Evolutionary conservation across 2,797 vertebrate genomes (phyloP).

Genomic region (Sebastolobus alascanus): DNA sequence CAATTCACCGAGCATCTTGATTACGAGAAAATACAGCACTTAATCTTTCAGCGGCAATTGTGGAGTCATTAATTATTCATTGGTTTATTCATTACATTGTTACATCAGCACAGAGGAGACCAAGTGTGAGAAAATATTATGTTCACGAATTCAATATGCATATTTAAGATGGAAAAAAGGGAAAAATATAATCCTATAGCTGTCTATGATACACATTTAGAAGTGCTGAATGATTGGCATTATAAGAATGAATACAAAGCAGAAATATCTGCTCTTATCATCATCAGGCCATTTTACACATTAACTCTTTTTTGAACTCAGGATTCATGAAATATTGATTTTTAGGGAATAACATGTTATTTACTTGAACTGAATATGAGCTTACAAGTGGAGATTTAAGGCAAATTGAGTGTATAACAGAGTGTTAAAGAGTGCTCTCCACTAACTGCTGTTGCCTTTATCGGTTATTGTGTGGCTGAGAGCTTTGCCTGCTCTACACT

Average conservation of each 20-base stretch:
- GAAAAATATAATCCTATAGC: background rate
- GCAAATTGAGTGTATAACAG: background rate
- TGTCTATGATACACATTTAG: background rate
- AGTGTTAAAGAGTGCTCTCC: background rate
- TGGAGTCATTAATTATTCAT: constrained; percentile 65
- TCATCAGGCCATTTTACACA: background rate
- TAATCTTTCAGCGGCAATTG: constrained; percentile 52
- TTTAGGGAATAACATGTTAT: background rate
- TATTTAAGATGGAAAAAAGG: background rate
- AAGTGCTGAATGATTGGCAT: constrained; percentile 7
- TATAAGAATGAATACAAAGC: background rate
- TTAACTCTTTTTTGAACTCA: background rate
- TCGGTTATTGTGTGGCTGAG: background rate
- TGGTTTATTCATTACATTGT: constrained; percentile 51
- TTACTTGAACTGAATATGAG: background rate
- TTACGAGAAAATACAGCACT: constrained; percentile 40
- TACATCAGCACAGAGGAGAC: constrained; percentile 36
- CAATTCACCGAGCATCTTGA: constrained; percentile 22
- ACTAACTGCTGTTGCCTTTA: background rate
- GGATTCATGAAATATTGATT: background rate
- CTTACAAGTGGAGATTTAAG: background rate
- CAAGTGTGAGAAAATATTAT: constrained; percentile 30
- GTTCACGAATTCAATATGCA: constrained; percentile 21
- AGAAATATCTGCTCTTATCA: background rate
- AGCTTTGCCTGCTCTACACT: constrained; percentile 14